Evolutionary conservation across 2,113 vertebrate genomes (phyloP), one percentile per base, ranked within the genome.

Genomic region (Poicephalus gulielmi): DNA sequence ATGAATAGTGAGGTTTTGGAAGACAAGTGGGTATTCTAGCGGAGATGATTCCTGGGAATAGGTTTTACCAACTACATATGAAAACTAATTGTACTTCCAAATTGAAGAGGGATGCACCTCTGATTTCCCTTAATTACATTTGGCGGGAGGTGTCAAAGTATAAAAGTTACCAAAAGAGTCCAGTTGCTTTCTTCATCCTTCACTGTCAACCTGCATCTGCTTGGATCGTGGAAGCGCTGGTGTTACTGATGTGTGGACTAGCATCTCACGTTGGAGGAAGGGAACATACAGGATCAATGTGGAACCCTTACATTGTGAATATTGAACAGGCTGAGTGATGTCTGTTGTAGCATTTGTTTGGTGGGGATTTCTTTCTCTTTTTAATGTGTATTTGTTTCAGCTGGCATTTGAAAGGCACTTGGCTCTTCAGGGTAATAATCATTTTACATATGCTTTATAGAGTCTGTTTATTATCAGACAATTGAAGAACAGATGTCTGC

Each of bases 391-490:
- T 97, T 97, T 95, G 66, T 93, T 97, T 96, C 96, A 96, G 75
- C 91, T 94, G 93, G 75, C 86, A 70, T 96, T 97, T 95, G 92
- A 96, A 97, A 97, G 92, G 76, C 90, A 81, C 89, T 96, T 97
- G 95, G 92, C 94, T 97, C 97, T 97, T 95, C 69, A 53, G 81
- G 91, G 87, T 96, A 95, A 93, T 96, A 90, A 97, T 94, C 53
- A 76, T 90, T 95, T 88, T 95, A 92, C 95, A 95, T 97, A 97
- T 96, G 96, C 90, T 98, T 96, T 91, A 71, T 95, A 28, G 96
- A 96, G 91, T 88, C 50, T 92, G 57, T 97, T 97, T 97, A 95
- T 96, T 97, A 90, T 37, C 76, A 97, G 95, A 95, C 69, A 94
- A 78, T 92, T 89, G 92, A 92, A 73, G 92, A 97, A 55, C 94